Evolutionary conservation across 2,113 vertebrate genomes (phyloP), one percentile per base, ranked within the genome.

Genomic region (Mugil cephalus): DNA sequence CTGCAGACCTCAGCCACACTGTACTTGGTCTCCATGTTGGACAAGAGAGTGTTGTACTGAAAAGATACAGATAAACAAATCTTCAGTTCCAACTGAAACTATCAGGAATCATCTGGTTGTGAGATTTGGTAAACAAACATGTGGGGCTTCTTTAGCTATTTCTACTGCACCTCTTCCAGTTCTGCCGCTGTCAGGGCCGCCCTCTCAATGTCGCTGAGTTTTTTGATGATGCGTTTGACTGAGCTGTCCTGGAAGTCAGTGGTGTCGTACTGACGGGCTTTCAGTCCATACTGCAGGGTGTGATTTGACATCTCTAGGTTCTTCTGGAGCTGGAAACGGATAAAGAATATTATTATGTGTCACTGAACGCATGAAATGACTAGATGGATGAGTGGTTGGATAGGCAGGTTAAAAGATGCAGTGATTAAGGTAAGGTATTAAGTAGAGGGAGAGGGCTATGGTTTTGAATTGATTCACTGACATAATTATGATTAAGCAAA

Each of bases 1-100:
- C 88, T 91, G 92, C 98, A 99, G 70, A 96, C 95, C 63, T 94
- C 88, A 74, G 97, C 96, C 56, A 96, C 67, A 0, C 97, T 99
- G 91, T 99, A 99, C 0, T 81, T 93, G 24, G 96, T 98, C 86
- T 99, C 97, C 98, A 99, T 99, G 13, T 95, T 90, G 47, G 97
- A 93, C 59, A 99, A 90, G 50, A 99, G 92, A 47, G 86, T 91
- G 90, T 98, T 98, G 78, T 96, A 98, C 98, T 99, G 87, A 50
- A 78, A 86, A 79, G 7, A 56, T 39, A 82, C 73, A 45, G 2
- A 6, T 1, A 30, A 10, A 52, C 1, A 0, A 43, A 43, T 10
- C 48, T 87, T 58, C 77, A 17, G 53, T 34, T 8, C 17, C 18
- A 10, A 12, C 9, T 35, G n/a, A 67, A 69, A 64, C 11, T 10